phyloP scores from a whole-genome alignment of 2,888 invertebrate genomes.

The Diarsia mendica region DNA sequence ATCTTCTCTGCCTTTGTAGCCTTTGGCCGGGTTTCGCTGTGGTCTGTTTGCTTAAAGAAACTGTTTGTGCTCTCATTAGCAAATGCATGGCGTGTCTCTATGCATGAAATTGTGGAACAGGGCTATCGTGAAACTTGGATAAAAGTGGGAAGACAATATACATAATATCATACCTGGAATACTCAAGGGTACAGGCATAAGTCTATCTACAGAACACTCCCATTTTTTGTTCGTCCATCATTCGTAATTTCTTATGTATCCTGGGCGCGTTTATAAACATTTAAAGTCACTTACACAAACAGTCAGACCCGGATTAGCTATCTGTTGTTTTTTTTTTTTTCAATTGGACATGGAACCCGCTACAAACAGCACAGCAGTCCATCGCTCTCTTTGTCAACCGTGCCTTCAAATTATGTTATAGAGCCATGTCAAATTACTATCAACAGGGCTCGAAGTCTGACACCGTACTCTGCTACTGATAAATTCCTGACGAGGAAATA shows the following conservation, averaged over 20 bases:
- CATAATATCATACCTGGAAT: background rate
- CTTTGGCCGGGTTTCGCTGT: conserved; percentile 25
- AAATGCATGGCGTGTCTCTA: conserved; percentile 37
- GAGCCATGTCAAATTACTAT: background rate
- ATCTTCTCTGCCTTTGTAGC: conserved; percentile 27
- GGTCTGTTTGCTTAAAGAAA: conserved; percentile 51
- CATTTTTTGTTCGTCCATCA: too few species aligned
- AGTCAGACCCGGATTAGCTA: background rate
- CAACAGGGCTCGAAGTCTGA: background rate
- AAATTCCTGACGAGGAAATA: background rate
- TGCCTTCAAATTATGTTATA: background rate
- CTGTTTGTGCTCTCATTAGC: conserved; percentile 36
- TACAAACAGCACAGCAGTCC: background rate
- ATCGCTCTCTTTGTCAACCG: background rate
- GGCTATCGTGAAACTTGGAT: background rate
- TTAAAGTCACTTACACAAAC: background rate
- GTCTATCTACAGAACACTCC: background rate
- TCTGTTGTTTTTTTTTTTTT: background rate
- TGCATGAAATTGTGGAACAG: conserved; percentile 38
- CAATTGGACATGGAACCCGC: background rate
- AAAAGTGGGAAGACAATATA: background rate
- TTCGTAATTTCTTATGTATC: background rate
- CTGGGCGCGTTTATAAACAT: background rate
- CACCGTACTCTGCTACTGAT: background rate
- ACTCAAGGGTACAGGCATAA: background rate